A percentile compares a stretch with the other conserved stretches of the same genome.
Conservation (phyloP, 2,113 vertebrate genomes). For the Porphyrio hochstetteri region DNA sequence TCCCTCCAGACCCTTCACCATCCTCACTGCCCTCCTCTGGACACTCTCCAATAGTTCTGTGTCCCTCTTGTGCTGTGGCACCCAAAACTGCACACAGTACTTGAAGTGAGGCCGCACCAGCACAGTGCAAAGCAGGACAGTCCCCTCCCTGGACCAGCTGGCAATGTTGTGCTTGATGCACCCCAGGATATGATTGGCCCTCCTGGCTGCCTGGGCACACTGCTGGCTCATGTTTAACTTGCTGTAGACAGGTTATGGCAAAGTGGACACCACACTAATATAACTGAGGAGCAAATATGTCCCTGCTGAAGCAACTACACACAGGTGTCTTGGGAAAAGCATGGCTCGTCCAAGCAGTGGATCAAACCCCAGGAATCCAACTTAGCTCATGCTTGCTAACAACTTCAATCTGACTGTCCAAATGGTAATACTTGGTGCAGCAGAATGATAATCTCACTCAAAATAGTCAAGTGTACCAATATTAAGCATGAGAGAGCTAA, state of each 20-base stretch:
- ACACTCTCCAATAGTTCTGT: no score
- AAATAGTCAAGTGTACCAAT: neutral
- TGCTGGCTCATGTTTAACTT: no score
- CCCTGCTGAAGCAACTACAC: neutral
- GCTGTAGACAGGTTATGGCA: neutral
- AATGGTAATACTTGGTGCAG: neutral
- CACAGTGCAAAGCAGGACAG: no score
- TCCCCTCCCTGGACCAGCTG: no score
- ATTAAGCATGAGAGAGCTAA: neutral
- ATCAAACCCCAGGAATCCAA: neutral
- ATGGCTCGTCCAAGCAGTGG: neutral
- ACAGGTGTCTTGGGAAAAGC: neutral
- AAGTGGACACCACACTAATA: neutral
- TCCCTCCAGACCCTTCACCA: no score
- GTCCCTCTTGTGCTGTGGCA: no score
- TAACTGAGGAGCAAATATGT: neutral
- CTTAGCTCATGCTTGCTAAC: neutral
- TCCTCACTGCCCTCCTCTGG: no score
- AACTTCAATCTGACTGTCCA: neutral
- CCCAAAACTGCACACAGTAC: no score
- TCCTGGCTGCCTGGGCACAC: no score
- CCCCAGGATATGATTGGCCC: no score
- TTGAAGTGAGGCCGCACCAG: no score
- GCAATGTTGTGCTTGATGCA: no score
- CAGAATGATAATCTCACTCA: neutral